Base-by-base conservation (phyloP, 2,113 vertebrate species). In the Cichladusa arquata region DNA sequence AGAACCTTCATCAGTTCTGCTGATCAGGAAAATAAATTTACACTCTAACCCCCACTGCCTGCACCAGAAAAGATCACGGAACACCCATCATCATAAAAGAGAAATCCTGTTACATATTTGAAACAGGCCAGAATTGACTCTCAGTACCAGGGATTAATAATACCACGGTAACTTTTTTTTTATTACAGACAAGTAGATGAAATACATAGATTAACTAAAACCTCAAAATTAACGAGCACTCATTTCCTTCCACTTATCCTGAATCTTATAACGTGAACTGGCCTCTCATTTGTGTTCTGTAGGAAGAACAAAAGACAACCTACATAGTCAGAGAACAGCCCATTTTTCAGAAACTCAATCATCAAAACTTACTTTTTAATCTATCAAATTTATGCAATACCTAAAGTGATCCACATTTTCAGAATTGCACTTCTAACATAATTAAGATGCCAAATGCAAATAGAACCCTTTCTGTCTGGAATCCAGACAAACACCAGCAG, bases 361-460 rank as follows among this genome's bases (percentile, higher is more conserved):
- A 88, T 72, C 76, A 95, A 73, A 96, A 88, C 45, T 89, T 84
- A 90, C 77, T 92, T 95, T 83, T 88, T 87, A 51, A 93, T 64
- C 47, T n/a, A 70, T 23, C 61, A 56, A 69, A 94, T 44, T 19
- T 23, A 71, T 19, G 47, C 50, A 25, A 40, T 8, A 53, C 36
- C 64, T 44, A 26, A 65, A 29, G 42, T 36, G 58, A 76, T 56
- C 54, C 61, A 42, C 25, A 7, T 44, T 87, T 78, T 45, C 70
- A 69, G 58, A 77, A 86, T 1, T 23, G 23, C 13, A 20, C 51
- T 78, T 70, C 19, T 23, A 83, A 73, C 10, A 40, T 14, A 66
- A 86, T n/a, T 33, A 61, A 85, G 44, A 86, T 42, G 64, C 47
- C 66, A 77, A 61, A 91, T 20, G 79, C 47, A 91, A 85, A 88